Conservation (phyloP, 1,140 invertebrate genomes). For the Fopius arisanus region DNA sequence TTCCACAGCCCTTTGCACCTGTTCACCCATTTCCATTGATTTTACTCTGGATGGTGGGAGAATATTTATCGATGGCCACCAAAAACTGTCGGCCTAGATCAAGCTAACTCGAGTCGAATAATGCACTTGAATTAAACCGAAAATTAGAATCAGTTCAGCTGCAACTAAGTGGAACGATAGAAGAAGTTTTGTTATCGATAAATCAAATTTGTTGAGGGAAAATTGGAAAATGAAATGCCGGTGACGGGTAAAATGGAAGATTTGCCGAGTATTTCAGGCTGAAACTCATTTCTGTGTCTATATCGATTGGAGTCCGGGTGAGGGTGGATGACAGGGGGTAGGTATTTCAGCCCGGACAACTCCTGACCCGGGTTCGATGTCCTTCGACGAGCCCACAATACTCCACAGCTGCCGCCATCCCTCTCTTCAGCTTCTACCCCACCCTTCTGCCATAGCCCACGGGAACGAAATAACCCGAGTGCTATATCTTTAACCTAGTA, state of each 20-base stretch:
- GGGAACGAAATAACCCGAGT: background rate
- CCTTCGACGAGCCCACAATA: conserved; percentile 38
- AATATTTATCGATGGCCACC: too few species aligned
- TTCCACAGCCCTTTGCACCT: conserved; percentile 3
- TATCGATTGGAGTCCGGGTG: conserved; percentile 31
- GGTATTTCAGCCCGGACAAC: conserved; percentile 39
- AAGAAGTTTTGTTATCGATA: too few species aligned
- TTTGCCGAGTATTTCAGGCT: background rate
- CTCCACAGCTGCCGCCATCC: conserved; percentile 9
- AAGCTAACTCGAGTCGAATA: too few species aligned
- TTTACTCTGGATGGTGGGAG: too few species aligned
- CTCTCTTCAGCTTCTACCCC: background rate
- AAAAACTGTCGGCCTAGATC: too few species aligned
- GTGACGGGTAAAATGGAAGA: too few species aligned
- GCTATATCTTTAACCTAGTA: conserved; percentile 11
- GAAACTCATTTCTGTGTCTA: conserved; percentile 28
- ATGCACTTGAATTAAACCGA: too few species aligned
- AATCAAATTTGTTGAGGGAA: too few species aligned
- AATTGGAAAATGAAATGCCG: background rate
- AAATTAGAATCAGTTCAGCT: too few species aligned
- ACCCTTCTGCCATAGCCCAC: conserved; percentile 24
- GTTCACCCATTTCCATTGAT: background rate
- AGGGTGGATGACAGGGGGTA: conserved; percentile 30
- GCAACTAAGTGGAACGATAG: too few species aligned
- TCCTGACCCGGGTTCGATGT: conserved; percentile 55